Evolutionary conservation across 2,888 invertebrate species (phyloP), one percentile per base, ranked within the genome.

Genomic region (Drosophila flavopinicola): DNA sequence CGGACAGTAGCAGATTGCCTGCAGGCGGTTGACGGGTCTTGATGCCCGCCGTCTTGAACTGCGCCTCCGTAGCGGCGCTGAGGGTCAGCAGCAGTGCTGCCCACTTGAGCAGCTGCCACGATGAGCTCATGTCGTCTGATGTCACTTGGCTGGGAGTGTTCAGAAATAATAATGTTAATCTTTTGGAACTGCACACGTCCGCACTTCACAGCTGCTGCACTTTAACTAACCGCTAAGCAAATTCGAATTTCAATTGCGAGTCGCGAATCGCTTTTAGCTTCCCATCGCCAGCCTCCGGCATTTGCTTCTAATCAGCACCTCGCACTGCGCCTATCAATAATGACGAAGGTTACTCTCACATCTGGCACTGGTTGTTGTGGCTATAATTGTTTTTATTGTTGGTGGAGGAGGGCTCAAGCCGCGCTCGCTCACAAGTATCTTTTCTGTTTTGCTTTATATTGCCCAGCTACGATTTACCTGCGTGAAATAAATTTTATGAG

Each of bases 1-100:
- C 69, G 1, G 59, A 45, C 32, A 66, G 38, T 58, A 80, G 58
- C 33, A 82, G 54, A 71, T 77, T 78, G 11, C 64, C 39, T 24
- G 87, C 41, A 10, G 71, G 44, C 2, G 86, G 87, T 24, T 89
- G 82, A 7, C 85, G 90, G 0, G 89, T 89, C 41, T 90, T 89
- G 39, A 89, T 89, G 66, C 90, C 90, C 2, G 80, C 65, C 17
- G 88, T 89, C 57, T 89, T 89, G 25, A 72, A 80, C 59, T 89
- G 89, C 10, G 82, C 86, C 15, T 75, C 70, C 10, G 44, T 68
- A 6, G 9, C 10, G 6, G 17, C 37, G 20, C 42, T 59, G 15
- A 65, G 35, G 15, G 56, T 47, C 11, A 69, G 30, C 30, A 85
- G 42, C 44, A 87, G 44, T 30, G 45, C 37, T 6, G 44, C 54